Evolutionary conservation across 2,797 vertebrate genomes (phyloP).

Genomic region (Acipenser transmontanus): DNA sequence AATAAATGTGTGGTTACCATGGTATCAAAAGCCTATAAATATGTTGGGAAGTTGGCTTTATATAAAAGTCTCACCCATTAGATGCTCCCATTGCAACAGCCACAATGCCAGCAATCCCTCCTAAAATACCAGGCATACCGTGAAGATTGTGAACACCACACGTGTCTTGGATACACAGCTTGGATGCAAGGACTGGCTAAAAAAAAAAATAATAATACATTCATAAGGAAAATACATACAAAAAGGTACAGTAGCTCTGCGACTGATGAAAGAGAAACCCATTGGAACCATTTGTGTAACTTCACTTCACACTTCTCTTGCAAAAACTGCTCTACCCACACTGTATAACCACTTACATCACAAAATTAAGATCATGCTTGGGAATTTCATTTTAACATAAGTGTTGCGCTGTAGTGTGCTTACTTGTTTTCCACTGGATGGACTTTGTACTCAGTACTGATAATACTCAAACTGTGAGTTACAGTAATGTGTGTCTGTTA

Average conservation of each 20-base stretch:
- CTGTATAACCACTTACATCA: background rate
- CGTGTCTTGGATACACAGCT: conserved; percentile 84
- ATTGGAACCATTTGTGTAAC: no score
- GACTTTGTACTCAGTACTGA: no score
- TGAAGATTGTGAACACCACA: conserved; percentile 95
- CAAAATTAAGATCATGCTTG: background rate
- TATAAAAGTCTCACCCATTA: conserved; percentile 27
- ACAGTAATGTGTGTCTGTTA: no score
- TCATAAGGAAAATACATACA: background rate
- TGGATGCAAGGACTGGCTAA: conserved; percentile 77
- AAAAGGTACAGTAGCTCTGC: background rate
- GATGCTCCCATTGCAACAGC: conserved; percentile 46
- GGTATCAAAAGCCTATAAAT: no score
- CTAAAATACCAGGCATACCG: conserved; percentile 86
- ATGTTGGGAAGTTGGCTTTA: no score
- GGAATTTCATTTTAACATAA: background rate
- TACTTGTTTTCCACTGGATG: no score
- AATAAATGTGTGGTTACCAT: no score
- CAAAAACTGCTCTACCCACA: no score
- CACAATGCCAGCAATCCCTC: conserved; percentile 75
- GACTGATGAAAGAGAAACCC: no score
- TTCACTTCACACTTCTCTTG: no score
- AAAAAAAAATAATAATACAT: conserved; percentile 24
- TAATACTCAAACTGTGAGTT: no score
- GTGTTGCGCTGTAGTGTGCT: no score